Percentiles rank a stretch among this genome's conserved stretches.
Conservation (phyloP, 1,140 invertebrate species). For the Drosophila quadrilineata region DNA sequence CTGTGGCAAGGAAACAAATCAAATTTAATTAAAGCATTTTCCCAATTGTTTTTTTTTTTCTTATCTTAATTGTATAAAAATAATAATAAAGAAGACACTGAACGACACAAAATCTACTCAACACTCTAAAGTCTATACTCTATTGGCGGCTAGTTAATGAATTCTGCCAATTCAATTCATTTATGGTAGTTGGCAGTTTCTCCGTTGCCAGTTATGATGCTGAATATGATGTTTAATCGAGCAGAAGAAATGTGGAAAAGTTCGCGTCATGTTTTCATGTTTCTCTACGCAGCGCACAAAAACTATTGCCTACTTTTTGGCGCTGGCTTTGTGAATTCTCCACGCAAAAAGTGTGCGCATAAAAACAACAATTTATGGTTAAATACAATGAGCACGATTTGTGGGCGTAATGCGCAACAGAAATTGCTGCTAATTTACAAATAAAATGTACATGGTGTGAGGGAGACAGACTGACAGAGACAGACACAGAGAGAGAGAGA, state of each 20-base stretch:
- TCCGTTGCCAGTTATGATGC: no score
- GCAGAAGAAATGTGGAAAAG: no score
- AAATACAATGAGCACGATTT: constrained; percentile 4
- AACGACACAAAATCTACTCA: background rate
- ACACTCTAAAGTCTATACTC: no score
- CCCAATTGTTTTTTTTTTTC: no score
- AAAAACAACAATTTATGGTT: constrained; percentile 38
- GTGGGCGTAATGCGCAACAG: background rate
- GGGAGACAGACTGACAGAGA: no score
- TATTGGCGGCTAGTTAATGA: no score
- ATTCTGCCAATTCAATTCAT: no score
- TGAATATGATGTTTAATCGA: no score
- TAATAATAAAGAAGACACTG: background rate
- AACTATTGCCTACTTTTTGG: constrained; percentile 40
- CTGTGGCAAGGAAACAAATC: constrained; percentile 56
- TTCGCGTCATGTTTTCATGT: no score
- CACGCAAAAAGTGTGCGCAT: constrained; percentile 21
- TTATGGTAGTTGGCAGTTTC: no score
- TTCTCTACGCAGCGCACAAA: no score
- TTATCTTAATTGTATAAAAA: no score
- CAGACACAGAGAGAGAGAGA: background rate
- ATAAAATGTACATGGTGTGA: background rate
- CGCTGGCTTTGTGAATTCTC: constrained; percentile 5
- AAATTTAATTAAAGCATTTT: constrained; percentile 69
- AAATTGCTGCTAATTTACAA: constrained; percentile 17